A percentile compares a stretch with the other conserved stretches of the same genome.
These are phyloP conservation scores for Hymenochirus boettgeri DNA, from an alignment of 2,113 vertebrate genomes.

Conservation along the genomic window DNA sequence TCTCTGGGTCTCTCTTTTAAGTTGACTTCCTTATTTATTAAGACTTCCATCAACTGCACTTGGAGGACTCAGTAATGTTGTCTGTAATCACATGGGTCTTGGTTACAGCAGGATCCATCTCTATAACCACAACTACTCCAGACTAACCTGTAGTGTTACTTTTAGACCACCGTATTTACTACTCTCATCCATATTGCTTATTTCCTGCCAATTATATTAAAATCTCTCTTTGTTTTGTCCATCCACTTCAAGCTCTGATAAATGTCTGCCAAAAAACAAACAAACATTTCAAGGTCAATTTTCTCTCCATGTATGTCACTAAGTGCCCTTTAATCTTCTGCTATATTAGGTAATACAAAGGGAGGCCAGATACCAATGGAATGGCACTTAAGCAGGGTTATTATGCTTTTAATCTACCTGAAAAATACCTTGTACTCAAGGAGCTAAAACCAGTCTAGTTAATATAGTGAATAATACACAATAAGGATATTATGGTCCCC, in stretches of 20 bases:
- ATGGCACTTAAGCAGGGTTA: too few relatives aligned
- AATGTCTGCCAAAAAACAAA: too few relatives aligned
- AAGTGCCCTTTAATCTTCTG: constrained; percentile 15
- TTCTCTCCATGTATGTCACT: neutral
- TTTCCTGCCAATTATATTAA: neutral
- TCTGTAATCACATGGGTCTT: neutral
- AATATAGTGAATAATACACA: too few relatives aligned
- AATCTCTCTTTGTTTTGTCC: too few relatives aligned
- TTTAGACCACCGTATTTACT: neutral
- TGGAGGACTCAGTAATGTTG: constrained; percentile 3
- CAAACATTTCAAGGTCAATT: neutral
- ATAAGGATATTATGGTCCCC: too few relatives aligned
- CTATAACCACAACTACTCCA: neutral
- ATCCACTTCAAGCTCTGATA: neutral
- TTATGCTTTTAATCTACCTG: too few relatives aligned
- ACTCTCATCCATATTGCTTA: neutral
- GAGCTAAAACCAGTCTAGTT: too few relatives aligned
- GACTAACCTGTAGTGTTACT: neutral
- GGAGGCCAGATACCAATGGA: too few relatives aligned
- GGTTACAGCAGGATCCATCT: neutral
- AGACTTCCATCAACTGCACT: neutral
- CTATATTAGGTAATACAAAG: neutral
- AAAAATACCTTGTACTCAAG: too few relatives aligned
- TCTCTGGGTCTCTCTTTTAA: constrained; percentile 14
- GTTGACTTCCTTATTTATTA: neutral